phyloP scores from a whole-genome alignment of 2,113 vertebrate genomes.

The Erythrolamprus reginae region DNA sequence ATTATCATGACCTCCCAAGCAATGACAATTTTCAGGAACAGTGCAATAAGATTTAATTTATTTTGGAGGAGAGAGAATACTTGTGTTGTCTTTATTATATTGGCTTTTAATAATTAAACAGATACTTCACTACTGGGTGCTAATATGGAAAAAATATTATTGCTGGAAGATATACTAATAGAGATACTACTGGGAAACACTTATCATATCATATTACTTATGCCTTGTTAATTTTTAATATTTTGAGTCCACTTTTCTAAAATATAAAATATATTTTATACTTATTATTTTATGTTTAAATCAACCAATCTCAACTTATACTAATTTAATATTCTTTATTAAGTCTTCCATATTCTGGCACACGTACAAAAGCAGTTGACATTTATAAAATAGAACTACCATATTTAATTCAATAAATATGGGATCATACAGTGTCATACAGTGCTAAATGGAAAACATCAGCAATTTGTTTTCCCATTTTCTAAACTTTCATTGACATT shows the following conservation, averaged over 20 bases:
- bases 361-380: background rate
- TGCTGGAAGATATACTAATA: background rate
- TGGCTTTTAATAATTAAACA: background rate
- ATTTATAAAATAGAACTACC: background rate
- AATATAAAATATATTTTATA: background rate
- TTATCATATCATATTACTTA: background rate
- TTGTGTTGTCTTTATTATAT: background rate
- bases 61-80: background rate
- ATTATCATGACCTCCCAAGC: background rate
- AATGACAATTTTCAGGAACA: background rate
- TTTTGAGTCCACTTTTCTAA: background rate
- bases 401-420: background rate
- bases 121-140: background rate
- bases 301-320: background rate
- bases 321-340: background rate
- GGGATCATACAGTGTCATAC: background rate
- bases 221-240: background rate
- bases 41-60: background rate
- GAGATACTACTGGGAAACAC: background rate
- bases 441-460: background rate
- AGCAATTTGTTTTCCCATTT: background rate
- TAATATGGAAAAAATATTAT: background rate
- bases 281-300: background rate
- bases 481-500: background rate
- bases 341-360: background rate